Percentiles rank a stretch among this genome's conserved stretches.
Evolutionary conservation across 2,888 invertebrate genomes (phyloP).

Genomic region (Merodon equestris): DNA sequence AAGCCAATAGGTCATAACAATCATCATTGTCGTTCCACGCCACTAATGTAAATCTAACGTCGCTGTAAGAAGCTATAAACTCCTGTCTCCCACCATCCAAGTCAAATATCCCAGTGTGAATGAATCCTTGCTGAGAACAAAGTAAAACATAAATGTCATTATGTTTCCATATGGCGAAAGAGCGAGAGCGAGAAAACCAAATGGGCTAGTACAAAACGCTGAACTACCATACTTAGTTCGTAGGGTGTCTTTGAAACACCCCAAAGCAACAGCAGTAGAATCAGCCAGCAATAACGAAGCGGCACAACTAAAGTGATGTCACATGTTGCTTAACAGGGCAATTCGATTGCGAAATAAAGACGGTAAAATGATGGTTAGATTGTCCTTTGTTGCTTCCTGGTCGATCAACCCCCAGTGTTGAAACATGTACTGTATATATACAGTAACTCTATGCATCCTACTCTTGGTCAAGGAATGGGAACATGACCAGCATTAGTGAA

Average conservation of each 20-base stretch:
- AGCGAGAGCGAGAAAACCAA: constrained; percentile 36
- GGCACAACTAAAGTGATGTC: constrained; percentile 57
- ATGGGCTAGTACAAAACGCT: not conserved
- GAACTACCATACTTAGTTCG: constrained; percentile 14
- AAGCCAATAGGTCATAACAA: constrained; percentile 63
- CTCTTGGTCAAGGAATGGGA: too few relatives aligned
- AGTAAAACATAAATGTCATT: not conserved
- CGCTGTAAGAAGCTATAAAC: constrained; percentile 43
- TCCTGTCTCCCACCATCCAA: constrained; percentile 6
- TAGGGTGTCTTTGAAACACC: not conserved
- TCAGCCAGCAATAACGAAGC: constrained; percentile 41
- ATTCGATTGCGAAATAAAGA: constrained; percentile 61
- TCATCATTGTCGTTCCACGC: constrained; percentile 60
- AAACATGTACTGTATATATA: too few relatives aligned
- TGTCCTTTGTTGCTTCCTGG: constrained; percentile 48
- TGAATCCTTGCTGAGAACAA: constrained; percentile 9
- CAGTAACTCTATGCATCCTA: too few relatives aligned
- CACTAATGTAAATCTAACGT: constrained; percentile 59
- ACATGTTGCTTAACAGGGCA: constrained; percentile 65
- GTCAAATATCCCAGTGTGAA: constrained; percentile 8
- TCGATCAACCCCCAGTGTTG: constrained; percentile 44
- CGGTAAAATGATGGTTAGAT: constrained; percentile 59
- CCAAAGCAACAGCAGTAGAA: constrained; percentile 14
- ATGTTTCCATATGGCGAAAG: constrained; percentile 27
- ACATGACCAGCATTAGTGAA: too few relatives aligned